Evolutionary conservation across 2,113 vertebrate genomes (phyloP).

Genomic region (Lagopus leucura): DNA sequence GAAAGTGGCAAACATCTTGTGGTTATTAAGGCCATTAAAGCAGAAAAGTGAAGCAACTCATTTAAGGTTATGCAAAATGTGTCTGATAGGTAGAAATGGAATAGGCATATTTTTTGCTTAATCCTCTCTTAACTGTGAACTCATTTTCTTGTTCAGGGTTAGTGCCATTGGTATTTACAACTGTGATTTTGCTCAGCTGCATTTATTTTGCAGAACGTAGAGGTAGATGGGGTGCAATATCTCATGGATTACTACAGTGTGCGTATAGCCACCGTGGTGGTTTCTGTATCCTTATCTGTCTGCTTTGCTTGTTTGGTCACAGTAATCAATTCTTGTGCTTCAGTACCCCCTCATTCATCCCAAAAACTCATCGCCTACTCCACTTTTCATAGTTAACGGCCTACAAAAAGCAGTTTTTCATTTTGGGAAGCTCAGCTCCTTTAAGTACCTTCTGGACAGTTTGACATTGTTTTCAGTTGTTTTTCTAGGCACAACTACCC

Average conservation of each 20-base stretch:
- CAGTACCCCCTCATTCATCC: fast-evolving
- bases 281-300: not conserved
- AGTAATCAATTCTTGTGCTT: fast-evolving
- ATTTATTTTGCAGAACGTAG: not conserved
- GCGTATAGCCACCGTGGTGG: fast-evolving
- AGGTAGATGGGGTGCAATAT: not conserved
- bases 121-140: not conserved
- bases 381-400: not conserved
- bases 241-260: not conserved
- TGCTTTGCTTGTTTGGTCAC: not conserved
- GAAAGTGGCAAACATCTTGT: not conserved
- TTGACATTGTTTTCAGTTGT: not conserved
- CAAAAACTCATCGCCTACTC: not conserved
- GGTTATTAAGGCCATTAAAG: not conserved
- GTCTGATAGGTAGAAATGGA: not conserved
- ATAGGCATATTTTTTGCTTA: not conserved
- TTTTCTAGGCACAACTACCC: not conserved
- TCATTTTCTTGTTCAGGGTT: not conserved
- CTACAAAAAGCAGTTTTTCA: not conserved
- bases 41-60: not conserved
- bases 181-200: not conserved
- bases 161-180: not conserved
- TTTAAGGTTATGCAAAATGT: not conserved
- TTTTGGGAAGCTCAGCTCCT: not conserved
- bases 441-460: not conserved